Conservation (phyloP, 2,888 invertebrate genomes). For the Conus canariensis region DNA sequence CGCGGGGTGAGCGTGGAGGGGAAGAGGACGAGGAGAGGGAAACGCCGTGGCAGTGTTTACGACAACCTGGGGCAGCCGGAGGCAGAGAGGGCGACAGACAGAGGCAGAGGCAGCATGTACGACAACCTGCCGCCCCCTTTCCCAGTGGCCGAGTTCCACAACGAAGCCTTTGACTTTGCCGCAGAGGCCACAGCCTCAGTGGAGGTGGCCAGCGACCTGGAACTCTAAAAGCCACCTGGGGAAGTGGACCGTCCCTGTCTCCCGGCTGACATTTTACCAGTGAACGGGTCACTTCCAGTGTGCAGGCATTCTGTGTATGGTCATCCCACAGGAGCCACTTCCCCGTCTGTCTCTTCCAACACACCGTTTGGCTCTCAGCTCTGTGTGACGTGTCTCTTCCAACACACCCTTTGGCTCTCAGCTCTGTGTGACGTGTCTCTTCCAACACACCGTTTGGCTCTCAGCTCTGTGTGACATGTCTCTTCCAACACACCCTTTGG, state of each 20-base stretch:
- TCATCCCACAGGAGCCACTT: background rate
- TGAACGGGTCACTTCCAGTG: no score
- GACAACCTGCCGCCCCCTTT: background rate
- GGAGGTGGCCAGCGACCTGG: slow-evolving; percentile 37
- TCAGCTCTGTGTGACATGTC: no score
- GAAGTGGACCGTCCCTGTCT: background rate
- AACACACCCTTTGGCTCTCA: no score
- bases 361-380: no score
- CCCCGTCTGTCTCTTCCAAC: background rate
- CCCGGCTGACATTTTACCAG: no score
- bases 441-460: no score
- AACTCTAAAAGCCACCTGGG: slow-evolving; percentile 32
- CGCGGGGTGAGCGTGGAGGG: background rate
- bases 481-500: no score
- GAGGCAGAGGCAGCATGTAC: background rate
- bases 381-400: no score
- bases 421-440: no score
- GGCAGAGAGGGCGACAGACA: background rate
- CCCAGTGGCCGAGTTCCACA: slow-evolving; percentile 47
- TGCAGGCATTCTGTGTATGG: background rate
- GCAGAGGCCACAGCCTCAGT: slow-evolving; percentile 35
- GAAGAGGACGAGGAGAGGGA: background rate
- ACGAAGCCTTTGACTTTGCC: slow-evolving; percentile 47
- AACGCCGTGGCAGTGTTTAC: no score
- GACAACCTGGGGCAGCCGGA: no score